Conservation (phyloP, 2,113 vertebrate species). For the Grus americana region DNA sequence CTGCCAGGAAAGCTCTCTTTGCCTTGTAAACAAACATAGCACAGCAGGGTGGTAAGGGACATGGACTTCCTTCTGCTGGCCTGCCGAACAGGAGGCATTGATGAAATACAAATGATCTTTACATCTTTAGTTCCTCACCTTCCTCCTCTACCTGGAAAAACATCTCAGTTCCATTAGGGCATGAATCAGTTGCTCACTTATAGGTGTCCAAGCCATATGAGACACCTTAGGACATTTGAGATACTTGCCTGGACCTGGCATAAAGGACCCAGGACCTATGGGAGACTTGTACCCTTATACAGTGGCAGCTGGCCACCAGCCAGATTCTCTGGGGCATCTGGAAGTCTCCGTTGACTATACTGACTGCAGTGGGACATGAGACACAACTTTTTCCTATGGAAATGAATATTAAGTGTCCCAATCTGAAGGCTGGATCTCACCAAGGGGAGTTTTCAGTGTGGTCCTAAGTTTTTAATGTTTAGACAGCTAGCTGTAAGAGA, state of each 20-base stretch:
- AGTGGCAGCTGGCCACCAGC: background rate
- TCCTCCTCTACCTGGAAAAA: background rate
- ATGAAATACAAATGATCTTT: background rate
- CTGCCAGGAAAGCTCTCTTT: background rate
- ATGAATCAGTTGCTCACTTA: background rate
- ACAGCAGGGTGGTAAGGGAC: background rate
- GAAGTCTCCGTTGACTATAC: background rate
- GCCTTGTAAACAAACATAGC: background rate
- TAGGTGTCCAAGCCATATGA: background rate
- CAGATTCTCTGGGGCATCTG: background rate
- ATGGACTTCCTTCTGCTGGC: background rate
- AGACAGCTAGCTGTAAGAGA: background rate
- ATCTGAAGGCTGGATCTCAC: background rate
- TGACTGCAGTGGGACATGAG: background rate
- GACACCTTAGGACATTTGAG: background rate
- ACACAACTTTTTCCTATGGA: background rate
- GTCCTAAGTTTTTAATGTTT: background rate
- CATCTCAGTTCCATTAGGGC: background rate
- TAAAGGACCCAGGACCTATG: background rate
- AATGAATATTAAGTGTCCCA: background rate
- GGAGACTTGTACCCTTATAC: background rate
- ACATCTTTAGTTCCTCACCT: background rate
- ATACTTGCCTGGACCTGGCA: background rate
- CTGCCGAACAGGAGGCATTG: background rate
- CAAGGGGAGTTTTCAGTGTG: accelerated